Evolutionary conservation across 1,140 invertebrate species (phyloP).

Genomic region (Idris sp.): DNA sequence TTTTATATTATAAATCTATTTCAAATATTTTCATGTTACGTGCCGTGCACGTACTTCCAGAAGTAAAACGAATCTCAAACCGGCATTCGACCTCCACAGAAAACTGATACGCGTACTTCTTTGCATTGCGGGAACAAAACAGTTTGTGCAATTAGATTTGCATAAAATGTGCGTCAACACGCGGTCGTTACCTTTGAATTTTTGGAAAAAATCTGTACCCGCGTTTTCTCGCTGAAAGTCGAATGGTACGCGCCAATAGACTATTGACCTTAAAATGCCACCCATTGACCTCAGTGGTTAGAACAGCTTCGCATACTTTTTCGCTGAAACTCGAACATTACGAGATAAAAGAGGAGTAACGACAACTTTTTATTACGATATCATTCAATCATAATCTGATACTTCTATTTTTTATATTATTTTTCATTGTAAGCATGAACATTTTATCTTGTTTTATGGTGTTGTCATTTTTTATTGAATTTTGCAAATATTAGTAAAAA

Average conservation of each 20-base stretch:
- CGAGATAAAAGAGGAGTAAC: constrained; percentile 55
- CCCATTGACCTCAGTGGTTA: constrained; percentile 75
- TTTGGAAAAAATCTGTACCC: constrained; percentile 76
- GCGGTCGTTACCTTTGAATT: constrained; percentile 73
- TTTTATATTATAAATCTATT: too few relatives aligned
- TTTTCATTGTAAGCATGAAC: constrained; percentile 10
- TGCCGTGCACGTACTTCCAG: constrained; percentile 60
- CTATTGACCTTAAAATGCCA: constrained; percentile 77
- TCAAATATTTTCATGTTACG: too few relatives aligned
- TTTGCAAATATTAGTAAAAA: too few relatives aligned
- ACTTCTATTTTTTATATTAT: constrained; percentile 23
- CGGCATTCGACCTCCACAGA: constrained; percentile 64
- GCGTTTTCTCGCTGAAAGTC: constrained; percentile 76
- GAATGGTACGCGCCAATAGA: constrained; percentile 74
- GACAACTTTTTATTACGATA: constrained; percentile 51
- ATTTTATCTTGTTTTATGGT: constrained; percentile 17
- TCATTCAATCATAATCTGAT: constrained; percentile 41
- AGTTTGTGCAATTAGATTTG: constrained; percentile 30
- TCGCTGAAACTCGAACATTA: constrained; percentile 75
- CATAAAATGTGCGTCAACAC: constrained; percentile 27
- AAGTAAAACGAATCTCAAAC: constrained; percentile 18
- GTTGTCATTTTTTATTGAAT: too few relatives aligned
- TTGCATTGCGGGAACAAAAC: constrained; percentile 24
- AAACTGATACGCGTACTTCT: constrained; percentile 67
- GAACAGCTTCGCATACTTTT: constrained; percentile 76